Conservation (phyloP, 2,888 invertebrate species). For the Saturnia japonica region DNA sequence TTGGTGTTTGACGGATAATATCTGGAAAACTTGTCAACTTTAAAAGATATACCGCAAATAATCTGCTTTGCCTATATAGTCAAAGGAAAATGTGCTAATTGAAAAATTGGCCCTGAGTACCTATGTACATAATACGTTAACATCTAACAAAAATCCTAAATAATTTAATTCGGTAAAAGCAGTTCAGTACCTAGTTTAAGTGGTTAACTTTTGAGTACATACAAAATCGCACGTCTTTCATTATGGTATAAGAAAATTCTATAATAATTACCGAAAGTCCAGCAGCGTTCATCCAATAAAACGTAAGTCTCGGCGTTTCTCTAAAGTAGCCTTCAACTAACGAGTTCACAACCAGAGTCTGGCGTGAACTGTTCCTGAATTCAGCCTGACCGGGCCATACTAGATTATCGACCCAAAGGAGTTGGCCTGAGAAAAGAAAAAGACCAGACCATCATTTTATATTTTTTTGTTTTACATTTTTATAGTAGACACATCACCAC, state of each 20-base stretch:
- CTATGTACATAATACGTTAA: no score
- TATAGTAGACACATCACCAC: no score
- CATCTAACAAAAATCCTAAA: no score
- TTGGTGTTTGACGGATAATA: no score
- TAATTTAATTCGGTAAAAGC: neutral
- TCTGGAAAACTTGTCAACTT: no score
- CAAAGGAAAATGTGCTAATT: no score
- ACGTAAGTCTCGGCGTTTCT: conserved; percentile 82
- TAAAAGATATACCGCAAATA: no score
- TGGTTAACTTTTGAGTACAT: neutral
- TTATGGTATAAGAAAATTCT: neutral
- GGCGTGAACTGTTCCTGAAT: conserved; percentile 81
- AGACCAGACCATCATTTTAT: neutral
- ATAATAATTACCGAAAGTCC: conserved; percentile 86
- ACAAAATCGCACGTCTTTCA: no score
- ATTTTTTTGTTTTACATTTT: no score
- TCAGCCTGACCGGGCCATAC: conserved; percentile 82
- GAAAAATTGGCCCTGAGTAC: no score
- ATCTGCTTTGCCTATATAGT: no score
- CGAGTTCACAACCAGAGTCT: conserved; percentile 79
- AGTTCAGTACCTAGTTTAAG: neutral
- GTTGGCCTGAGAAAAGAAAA: conserved; percentile 78
- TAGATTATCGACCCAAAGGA: conserved; percentile 88
- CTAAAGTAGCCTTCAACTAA: conserved; percentile 88
- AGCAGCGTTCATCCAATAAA: conserved; percentile 90